Base-by-base conservation (phyloP, 2,113 vertebrate species). In the Camarhynchus parvulus region DNA sequence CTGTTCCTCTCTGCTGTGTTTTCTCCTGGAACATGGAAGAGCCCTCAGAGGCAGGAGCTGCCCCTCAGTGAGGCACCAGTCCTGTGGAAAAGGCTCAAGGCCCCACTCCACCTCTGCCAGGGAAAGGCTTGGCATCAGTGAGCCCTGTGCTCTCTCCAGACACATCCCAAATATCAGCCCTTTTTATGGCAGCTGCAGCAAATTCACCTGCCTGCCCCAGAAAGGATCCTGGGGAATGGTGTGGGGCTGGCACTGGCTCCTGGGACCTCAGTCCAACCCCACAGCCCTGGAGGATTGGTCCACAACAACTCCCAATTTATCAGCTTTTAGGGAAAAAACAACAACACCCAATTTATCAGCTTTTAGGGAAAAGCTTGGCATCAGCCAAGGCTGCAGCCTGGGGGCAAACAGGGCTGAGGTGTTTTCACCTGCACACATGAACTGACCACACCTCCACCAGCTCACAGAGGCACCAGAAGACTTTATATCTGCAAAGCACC, bases 61-160 rank as follows among this genome's bases (percentile, higher is more conserved):
- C 33, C 56, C 30, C 1, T 6, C 41, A 33, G 21, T 31, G 77
- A 15, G 4, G 11, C 46, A 42, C 4, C 59, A 39, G 16, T 6
- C 13, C 59, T 42, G 20, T 2, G 53, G 53, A 33, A 42, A 50
- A 68, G 73, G 58, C 39, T 87, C 68, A 7, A 10, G 28, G 27
- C 5, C 39, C 64, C 7, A 0, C 2, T 23, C 19, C 24, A 1
- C 5, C 4, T 31, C 44, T 1, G 4, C 2, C 4, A 19, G 0
- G 9, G 66, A 1, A 62, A 70, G 27, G 30, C 30, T 56, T 11
- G 28, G 56, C 1, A 1, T 4, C 11, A 28, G 0, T 0, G 69
- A 69, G 30, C 73, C 2, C 2, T 13, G 31, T 3, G 42, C 18
- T 39, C 79, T 35, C 41, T 69, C 33, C 84, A 31, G 52, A 10